Evolutionary conservation across 1,140 invertebrate species (phyloP).

Genomic region (Sitodiplosis mosellana): DNA sequence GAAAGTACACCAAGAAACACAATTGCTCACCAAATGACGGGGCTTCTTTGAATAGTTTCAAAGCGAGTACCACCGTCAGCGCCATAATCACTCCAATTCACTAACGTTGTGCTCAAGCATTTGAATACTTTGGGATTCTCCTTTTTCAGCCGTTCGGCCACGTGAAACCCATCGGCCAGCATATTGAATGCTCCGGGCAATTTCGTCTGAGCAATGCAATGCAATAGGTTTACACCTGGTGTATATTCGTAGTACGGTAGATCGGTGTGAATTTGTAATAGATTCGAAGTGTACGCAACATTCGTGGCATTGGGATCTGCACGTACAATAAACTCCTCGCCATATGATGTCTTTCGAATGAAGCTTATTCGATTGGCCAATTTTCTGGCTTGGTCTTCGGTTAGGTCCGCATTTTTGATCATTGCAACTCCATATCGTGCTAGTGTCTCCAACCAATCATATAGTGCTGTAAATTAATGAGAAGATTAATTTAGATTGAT

Average conservation of each 20-base stretch:
- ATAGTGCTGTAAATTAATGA: slow-evolving; percentile 24
- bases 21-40: slow-evolving; percentile 34
- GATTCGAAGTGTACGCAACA: slow-evolving; percentile 42
- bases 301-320: slow-evolving; percentile 44
- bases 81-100: slow-evolving; percentile 48
- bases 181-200: slow-evolving; percentile 40
- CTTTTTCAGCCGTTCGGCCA: slow-evolving; percentile 33
- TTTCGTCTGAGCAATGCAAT: slow-evolving; percentile 42
- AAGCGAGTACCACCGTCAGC: slow-evolving; percentile 35
- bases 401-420: slow-evolving; percentile 31
- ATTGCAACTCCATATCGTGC: slow-evolving; percentile 38
- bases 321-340: slow-evolving; percentile 44
- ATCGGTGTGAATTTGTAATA: slow-evolving; percentile 46
- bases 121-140: slow-evolving; percentile 31
- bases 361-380: slow-evolving; percentile 41
- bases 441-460: slow-evolving; percentile 35
- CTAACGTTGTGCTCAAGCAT: slow-evolving; percentile 29
- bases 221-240: slow-evolving; percentile 45
- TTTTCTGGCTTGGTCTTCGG: slow-evolving; percentile 29
- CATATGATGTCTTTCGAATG: slow-evolving; percentile 45
- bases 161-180: slow-evolving; percentile 37
- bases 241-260: slow-evolving; percentile 54
- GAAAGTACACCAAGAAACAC: too few relatives aligned
- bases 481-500: too few relatives aligned
- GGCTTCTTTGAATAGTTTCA: slow-evolving; percentile 37